A percentile compares a stretch with the other conserved stretches of the same genome.
phyloP scores from a whole-genome alignment of 2,113 vertebrate genomes.

The Eulemur macaco region DNA sequence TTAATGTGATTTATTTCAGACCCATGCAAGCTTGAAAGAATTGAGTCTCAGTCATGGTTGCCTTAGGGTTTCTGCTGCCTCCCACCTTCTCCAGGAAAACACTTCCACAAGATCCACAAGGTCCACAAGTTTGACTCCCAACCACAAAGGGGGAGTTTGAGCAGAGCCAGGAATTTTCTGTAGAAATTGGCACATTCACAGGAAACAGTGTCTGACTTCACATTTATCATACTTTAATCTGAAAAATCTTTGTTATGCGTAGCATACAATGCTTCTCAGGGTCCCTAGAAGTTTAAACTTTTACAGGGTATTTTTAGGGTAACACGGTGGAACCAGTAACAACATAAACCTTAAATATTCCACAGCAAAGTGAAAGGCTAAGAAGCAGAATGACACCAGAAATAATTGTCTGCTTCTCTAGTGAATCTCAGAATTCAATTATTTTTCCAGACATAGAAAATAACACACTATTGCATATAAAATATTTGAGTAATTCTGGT shows the following conservation, averaged over 20 bases:
- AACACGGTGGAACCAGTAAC: not conserved
- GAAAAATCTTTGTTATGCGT: not conserved
- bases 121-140: not conserved
- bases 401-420: not conserved
- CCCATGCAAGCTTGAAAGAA: not conserved
- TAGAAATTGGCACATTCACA: not conserved
- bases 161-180: not conserved
- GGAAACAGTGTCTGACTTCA: not conserved
- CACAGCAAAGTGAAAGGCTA: not conserved
- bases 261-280: not conserved
- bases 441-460: not conserved
- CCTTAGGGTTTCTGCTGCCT: not conserved
- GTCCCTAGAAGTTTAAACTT: not conserved
- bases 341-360: not conserved
- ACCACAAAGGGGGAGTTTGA: not conserved
- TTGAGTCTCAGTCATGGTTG: conserved; percentile 39
- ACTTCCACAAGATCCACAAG: too few species aligned
- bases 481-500: not conserved
- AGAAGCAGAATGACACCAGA: not conserved
- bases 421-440: not conserved
- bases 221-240: not conserved
- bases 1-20: conserved; percentile 53
- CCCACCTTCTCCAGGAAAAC: too few species aligned
- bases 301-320: not conserved
- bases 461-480: not conserved